Conservation (phyloP, 2,888 invertebrate genomes). For the Dasypolia templi region DNA sequence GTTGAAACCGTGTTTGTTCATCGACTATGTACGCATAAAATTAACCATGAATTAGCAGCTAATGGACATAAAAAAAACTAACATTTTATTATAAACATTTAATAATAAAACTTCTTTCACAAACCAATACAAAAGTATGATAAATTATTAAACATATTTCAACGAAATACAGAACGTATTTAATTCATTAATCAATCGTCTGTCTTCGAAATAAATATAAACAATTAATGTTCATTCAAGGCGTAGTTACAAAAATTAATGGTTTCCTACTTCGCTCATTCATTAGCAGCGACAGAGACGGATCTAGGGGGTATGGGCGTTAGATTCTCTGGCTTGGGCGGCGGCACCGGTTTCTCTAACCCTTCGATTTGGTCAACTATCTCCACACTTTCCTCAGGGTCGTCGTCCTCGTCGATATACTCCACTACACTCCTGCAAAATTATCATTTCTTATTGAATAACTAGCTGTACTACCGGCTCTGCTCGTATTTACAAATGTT, state of each 20-base stretch:
- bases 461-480: neutral
- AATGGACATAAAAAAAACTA: no score
- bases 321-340: conserved; percentile 80
- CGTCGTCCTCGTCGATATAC: conserved; percentile 8
- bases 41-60: neutral
- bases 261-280: conserved; percentile 11
- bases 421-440: conserved; percentile 37
- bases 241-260: conserved; percentile 25
- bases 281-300: conserved; percentile 38
- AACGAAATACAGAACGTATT: conserved; percentile 17
- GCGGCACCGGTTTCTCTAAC: conserved; percentile 78
- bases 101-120: conserved; percentile 41
- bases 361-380: conserved; percentile 52
- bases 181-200: neutral
- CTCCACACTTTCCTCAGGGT: conserved; percentile 6
- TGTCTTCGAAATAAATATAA: neutral
- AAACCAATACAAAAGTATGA: conserved; percentile 48
- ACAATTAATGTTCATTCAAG: neutral
- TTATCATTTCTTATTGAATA: neutral
- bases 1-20: neutral
- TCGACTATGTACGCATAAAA: neutral
- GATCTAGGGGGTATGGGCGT: conserved; percentile 52
- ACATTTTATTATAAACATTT: conserved; percentile 31
- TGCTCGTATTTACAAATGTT: neutral
- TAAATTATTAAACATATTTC: conserved; percentile 60